Conservation (phyloP, 2,797 vertebrate genomes). For the Malurus leucopterus region DNA sequence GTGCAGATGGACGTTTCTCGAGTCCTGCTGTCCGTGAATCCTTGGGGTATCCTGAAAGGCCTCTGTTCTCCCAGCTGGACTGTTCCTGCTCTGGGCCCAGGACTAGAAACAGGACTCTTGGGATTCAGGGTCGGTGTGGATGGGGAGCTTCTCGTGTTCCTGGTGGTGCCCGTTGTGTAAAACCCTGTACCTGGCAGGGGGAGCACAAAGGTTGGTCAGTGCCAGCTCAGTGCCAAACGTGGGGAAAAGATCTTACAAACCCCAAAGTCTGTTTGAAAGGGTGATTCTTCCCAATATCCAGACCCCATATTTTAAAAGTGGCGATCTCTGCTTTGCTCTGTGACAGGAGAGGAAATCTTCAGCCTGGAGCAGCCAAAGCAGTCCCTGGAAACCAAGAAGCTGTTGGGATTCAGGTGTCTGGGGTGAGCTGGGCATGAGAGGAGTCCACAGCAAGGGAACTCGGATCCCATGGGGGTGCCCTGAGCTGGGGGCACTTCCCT, state of each 20-base stretch:
- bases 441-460: background rate
- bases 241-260: background rate
- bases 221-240: background rate
- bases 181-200: slow-evolving; percentile 83
- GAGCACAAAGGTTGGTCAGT: background rate
- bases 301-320: background rate
- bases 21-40: background rate
- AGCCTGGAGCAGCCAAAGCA: background rate
- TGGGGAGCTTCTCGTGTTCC: slow-evolving; percentile 83
- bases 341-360: background rate
- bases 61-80: background rate
- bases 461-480: background rate
- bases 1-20: background rate
- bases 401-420: background rate
- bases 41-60: background rate
- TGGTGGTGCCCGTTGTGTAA: slow-evolving; percentile 84
- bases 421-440: background rate
- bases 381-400: background rate
- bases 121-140: slow-evolving; percentile 84
- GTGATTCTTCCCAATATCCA: background rate
- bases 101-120: slow-evolving; percentile 90
- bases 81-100: background rate
- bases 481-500: background rate
- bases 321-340: background rate
- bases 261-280: background rate